Percentiles rank a stretch among this genome's conserved stretches.
Conservation (phyloP, 1,140 invertebrate species). For the Coptotermes formosanus region DNA sequence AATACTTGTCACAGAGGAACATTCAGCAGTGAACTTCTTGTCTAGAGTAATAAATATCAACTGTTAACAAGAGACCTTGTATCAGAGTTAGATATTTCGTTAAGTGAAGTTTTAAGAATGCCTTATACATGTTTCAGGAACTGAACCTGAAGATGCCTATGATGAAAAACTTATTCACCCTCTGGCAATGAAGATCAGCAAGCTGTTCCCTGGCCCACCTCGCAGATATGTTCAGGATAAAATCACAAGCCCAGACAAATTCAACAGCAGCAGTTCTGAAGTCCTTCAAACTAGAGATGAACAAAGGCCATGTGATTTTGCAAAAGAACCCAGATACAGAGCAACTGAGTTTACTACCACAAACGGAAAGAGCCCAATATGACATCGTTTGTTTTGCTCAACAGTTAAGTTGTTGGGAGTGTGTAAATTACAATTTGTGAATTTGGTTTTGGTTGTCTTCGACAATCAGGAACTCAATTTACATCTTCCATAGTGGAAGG, state of each 20-base stretch:
- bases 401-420: no score
- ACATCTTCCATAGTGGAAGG: constrained; percentile 6
- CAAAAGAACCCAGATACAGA: constrained; percentile 10
- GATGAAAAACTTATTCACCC: constrained; percentile 68
- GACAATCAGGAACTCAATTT: background rate
- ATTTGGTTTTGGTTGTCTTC: background rate
- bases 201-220: constrained; percentile 51
- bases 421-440: background rate
- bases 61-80: no score
- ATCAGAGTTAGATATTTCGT: no score
- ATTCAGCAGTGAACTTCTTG: no score
- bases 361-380: background rate
- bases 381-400: background rate
- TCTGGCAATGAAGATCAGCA: constrained; percentile 57
- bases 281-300: background rate
- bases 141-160: constrained; percentile 61
- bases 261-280: background rate
- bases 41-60: no score
- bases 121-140: constrained; percentile 33
- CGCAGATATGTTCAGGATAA: constrained; percentile 27
- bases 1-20: no score
- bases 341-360: background rate
- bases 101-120: no score
- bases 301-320: background rate
- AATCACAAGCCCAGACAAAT: constrained; percentile 29